Evolutionary conservation across 1,140 invertebrate genomes (phyloP).

Genomic region (Gonatopus flavifemur): DNA sequence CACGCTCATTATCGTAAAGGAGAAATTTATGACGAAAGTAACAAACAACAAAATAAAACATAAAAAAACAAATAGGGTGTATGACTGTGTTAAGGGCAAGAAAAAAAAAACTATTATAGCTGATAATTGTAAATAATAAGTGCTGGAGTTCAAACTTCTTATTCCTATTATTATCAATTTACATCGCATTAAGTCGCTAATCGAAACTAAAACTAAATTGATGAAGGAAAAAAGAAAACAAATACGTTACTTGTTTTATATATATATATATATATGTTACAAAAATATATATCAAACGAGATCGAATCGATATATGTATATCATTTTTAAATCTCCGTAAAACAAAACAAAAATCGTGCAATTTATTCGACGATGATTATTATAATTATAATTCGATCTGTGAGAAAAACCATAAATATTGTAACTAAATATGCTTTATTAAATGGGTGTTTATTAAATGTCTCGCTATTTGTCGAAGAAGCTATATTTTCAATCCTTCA

Average conservation of each 20-base stretch:
- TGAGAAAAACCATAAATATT: conserved; percentile 44
- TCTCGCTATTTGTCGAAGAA: conserved; percentile 18
- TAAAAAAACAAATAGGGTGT: conserved; percentile 24
- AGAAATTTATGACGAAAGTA: no score
- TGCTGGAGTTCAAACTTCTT: conserved; percentile 53
- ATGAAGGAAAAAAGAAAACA: no score
- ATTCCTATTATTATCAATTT: conserved; percentile 52
- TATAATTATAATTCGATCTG: conserved; percentile 29
- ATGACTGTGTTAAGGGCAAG: conserved; percentile 29
- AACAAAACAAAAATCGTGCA: conserved; percentile 27
- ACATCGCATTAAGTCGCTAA: conserved; percentile 49
- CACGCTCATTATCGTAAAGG: no score
- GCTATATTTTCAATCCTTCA: conserved; percentile 39
- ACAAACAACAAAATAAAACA: no score
- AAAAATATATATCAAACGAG: conserved; percentile 41
- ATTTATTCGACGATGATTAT: conserved; percentile 25
- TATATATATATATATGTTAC: conserved; percentile 52
- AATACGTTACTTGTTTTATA: conserved; percentile 56
- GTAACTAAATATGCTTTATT: conserved; percentile 59
- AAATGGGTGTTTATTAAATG: conserved; percentile 58
- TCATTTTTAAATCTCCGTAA: conserved; percentile 25
- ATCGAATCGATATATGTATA: conserved; percentile 30
- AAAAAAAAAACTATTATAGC: conserved; percentile 29
- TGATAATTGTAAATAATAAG: conserved; percentile 57
- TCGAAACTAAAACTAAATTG: conserved; percentile 50